phyloP scores from a whole-genome alignment of 2,113 vertebrate genomes.

The Pachypanchax playfairii region DNA sequence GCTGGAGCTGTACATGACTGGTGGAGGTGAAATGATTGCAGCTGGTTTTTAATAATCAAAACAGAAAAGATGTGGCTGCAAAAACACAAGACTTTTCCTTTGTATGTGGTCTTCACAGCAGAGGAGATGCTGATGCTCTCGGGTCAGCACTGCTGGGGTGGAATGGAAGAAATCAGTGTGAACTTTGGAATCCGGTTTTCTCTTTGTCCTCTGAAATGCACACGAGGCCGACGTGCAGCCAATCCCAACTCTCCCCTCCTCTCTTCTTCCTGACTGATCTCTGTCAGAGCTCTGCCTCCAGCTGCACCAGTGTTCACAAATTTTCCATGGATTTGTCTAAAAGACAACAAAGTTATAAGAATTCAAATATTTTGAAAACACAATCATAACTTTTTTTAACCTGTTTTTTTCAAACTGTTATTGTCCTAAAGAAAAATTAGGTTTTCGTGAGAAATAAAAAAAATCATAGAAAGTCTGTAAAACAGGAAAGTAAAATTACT shows the following conservation, averaged over 20 bases:
- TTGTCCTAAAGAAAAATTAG: too few species aligned
- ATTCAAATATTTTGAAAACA: fast-evolving
- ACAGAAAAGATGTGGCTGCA: not conserved
- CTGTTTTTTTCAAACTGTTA: too few species aligned
- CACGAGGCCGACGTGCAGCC: constrained; percentile 68
- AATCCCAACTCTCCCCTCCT: constrained; percentile 60
- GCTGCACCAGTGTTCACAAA: constrained; percentile 7
- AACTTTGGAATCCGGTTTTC: constrained; percentile 2
- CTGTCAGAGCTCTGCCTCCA: constrained; percentile 30
- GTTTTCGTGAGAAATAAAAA: too few species aligned
- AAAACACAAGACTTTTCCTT: constrained; percentile 3
- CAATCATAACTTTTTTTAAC: too few species aligned
- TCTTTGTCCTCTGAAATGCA: too few species aligned
- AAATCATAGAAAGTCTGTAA: too few species aligned
- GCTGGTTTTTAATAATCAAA: constrained; percentile 12
- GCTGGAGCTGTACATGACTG: constrained; percentile 83
- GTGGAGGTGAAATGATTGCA: constrained; percentile 50
- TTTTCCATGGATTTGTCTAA: constrained; percentile 3
- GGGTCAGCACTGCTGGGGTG: not conserved
- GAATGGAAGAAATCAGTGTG: not conserved
- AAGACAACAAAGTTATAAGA: not conserved
- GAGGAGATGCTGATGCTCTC: constrained; percentile 4
- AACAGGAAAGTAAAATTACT: too few species aligned
- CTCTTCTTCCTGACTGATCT: constrained; percentile 41
- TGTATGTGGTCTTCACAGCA: not conserved